Base-by-base conservation (phyloP, 2,888 invertebrate genomes). In the Hyalella azteca region DNA sequence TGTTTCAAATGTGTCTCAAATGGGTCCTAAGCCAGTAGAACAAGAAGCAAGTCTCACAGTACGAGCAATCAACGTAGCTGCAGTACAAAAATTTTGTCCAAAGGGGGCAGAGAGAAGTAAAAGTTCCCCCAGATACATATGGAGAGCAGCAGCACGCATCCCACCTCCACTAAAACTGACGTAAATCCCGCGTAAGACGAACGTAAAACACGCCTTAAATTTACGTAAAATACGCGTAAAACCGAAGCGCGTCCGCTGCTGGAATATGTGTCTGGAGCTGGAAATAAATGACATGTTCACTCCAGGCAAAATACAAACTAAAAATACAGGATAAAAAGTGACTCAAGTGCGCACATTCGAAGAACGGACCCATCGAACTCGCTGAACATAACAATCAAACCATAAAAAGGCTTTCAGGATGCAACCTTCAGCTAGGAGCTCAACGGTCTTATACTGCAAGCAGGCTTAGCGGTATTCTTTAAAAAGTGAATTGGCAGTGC, bases 201-300 rank as follows among this genome's bases (percentile, higher is more conserved):
- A 22, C 54, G 26, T 54, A 54, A 54, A 54, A 54, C 54, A 54
- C 54, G 19, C 54, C 54, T 54, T 54, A 54, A 54, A 54, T 54
- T 54, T 54, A 26, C 54, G 26, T 54, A 54, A 54, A 54, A 54
- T 54, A 26, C 54, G 4, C 26, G 54, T 54, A 54, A 54, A 54
- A 54, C 54, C 29, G 54, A 54, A 54, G 26, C n/a, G 22, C 3
- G 19, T 19, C 50, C 22, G 50, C 50, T 22, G 50, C 54, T 22
- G 54, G 54, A 22, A 5, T 26, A n/a, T n/a, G n/a, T n/a, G n/a
- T n/a, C n/a, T n/a, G n/a, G n/a, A n/a, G n/a, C n/a, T n/a, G n/a
- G n/a, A n/a, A n/a, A n/a, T n/a, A n/a, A n/a, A n/a, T n/a, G n/a
- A n/a, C n/a, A n/a, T n/a, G n/a, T n/a, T n/a, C n/a, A 7, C 54